These are phyloP conservation scores for Leptobrachium ailaonicum DNA, from an alignment of 2,113 vertebrate genomes.

Conservation along the genomic window DNA sequence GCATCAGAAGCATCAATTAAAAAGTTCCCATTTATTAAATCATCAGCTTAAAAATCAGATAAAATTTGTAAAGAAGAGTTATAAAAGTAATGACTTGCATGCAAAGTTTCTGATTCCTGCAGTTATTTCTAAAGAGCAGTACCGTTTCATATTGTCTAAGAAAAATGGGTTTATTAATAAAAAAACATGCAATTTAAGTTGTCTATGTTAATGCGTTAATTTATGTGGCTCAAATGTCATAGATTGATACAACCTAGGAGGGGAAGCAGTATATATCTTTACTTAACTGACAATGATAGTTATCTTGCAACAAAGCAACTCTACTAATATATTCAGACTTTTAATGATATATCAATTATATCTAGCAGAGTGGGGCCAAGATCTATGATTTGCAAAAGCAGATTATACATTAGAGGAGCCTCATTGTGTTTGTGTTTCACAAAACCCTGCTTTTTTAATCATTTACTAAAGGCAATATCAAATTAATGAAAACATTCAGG, in stretches of 20 bases:
- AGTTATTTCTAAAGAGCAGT: neutral
- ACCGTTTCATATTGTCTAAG: neutral
- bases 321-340: too few species aligned
- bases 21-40: conserved; percentile 13
- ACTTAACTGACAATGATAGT: neutral
- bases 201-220: neutral
- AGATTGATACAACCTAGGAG: neutral
- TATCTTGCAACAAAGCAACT: too few species aligned
- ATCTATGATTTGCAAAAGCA: too few species aligned
- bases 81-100: neutral
- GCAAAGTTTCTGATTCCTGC: neutral
- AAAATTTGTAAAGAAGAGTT: neutral
- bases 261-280: neutral
- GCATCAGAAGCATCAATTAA: conserved; percentile 13
- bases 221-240: neutral
- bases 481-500: too few species aligned
- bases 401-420: too few species aligned
- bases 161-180: neutral
- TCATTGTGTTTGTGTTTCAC: too few species aligned
- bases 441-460: too few species aligned
- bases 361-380: too few species aligned
- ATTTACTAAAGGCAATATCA: too few species aligned
- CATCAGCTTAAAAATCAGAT: conserved; percentile 1
- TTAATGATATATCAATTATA: too few species aligned
- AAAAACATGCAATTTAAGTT: neutral